These are phyloP conservation scores for Timema podura DNA, from an alignment of 2,888 invertebrate genomes.

Conservation along the genomic window DNA sequence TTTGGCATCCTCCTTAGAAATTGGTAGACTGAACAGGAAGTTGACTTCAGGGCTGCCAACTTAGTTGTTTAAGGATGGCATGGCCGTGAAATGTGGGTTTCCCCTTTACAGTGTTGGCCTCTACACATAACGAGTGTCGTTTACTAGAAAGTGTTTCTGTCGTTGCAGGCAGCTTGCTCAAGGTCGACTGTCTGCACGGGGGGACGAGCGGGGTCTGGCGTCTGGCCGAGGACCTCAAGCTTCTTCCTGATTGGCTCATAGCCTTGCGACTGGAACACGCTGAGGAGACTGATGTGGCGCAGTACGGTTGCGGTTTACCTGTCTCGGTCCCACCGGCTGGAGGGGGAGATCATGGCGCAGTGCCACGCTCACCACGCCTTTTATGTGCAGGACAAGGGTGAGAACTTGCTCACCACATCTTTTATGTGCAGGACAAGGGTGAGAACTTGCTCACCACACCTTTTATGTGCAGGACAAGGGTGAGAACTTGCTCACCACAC, in stretches of 20 bases:
- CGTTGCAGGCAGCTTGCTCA: slow-evolving; percentile 22
- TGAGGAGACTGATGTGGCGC: slow-evolving; percentile 7
- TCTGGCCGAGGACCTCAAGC: slow-evolving; percentile 24
- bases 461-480: no score
- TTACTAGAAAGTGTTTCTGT: neutral
- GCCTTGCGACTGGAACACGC: slow-evolving; percentile 29
- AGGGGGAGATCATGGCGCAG: slow-evolving; percentile 37
- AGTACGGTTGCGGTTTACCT: slow-evolving; percentile 13
- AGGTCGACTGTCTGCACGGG: slow-evolving; percentile 10
- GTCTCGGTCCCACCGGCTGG: slow-evolving; percentile 7
- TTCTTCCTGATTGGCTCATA: slow-evolving; percentile 27
- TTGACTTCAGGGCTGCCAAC: neutral
- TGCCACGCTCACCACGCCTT: slow-evolving; percentile 42
- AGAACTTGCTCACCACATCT: neutral
- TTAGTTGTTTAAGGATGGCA: neutral
- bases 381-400: slow-evolving; percentile 43
- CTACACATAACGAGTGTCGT: no score
- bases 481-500: no score
- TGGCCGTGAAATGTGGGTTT: no score
- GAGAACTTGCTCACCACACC: no score
- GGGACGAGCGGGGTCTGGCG: slow-evolving; percentile 20
- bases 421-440: no score
- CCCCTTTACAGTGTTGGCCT: no score
- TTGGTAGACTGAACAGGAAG: no score
- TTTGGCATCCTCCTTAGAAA: no score